phyloP scores from a whole-genome alignment of 2,113 vertebrate genomes.

The Pangasianodon hypophthalmus region DNA sequence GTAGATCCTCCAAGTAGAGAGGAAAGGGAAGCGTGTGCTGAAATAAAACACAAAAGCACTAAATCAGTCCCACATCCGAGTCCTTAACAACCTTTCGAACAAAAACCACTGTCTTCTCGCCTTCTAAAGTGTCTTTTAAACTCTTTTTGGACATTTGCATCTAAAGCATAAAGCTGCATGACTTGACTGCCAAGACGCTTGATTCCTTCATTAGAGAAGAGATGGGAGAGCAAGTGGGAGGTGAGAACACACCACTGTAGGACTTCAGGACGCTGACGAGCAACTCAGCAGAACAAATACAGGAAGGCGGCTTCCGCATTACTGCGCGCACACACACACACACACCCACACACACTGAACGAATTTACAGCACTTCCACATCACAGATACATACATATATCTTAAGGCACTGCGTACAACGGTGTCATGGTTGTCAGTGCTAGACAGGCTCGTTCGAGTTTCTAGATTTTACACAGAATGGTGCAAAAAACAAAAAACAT shows the following conservation, averaged over 20 bases:
- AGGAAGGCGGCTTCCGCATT: slow-evolving; percentile 59
- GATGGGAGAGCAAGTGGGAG: slow-evolving; percentile 20
- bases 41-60: background rate
- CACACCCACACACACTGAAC: background rate
- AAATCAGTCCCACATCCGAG: background rate
- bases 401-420: background rate
- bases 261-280: slow-evolving; percentile 38
- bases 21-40: slow-evolving; percentile 23
- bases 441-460: background rate
- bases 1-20: slow-evolving; percentile 43
- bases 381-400: background rate
- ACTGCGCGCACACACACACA: slow-evolving; percentile 28
- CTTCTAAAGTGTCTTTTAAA: background rate
- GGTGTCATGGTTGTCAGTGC: background rate
- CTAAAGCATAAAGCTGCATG: background rate
- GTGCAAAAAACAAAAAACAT: background rate
- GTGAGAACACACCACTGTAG: slow-evolving; percentile 22
- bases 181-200: background rate
- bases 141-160: background rate
- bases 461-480: no score
- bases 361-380: background rate
- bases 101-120: background rate
- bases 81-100: background rate
- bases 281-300: slow-evolving; percentile 57
- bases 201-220: background rate